Conservation (phyloP, 1,140 invertebrate genomes). For the Drosophila ironensis region DNA sequence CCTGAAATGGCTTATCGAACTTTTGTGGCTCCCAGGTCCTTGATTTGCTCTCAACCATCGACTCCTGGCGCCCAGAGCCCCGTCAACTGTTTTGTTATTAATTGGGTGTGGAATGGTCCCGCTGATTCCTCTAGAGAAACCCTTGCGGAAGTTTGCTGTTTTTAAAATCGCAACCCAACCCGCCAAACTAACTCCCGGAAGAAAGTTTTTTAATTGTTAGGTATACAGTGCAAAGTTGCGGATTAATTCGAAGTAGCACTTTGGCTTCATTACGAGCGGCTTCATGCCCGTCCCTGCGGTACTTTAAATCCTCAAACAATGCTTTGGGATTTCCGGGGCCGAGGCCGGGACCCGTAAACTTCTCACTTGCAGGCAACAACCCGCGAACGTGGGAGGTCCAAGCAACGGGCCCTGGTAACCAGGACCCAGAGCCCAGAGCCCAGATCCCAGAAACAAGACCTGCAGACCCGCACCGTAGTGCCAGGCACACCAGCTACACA, state of each 20-base stretch:
- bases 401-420: not conserved
- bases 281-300: constrained; percentile 28
- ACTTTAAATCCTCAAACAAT: constrained; percentile 58
- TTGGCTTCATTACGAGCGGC: constrained; percentile 50
- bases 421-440: too few relatives aligned
- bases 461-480: constrained; percentile 12
- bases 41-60: not conserved
- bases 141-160: constrained; percentile 15
- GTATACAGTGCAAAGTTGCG: constrained; percentile 48
- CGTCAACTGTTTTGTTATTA: constrained; percentile 45
- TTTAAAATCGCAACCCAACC: constrained; percentile 4
- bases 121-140: constrained; percentile 23
- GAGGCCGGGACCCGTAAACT: constrained; percentile 21
- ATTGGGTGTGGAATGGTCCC: constrained; percentile 17
- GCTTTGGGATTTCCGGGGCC: constrained; percentile 39
- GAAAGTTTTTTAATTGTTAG: constrained; percentile 52
- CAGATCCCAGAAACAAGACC: too few relatives aligned
- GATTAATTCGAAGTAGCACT: constrained; percentile 58
- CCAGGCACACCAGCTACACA: constrained; percentile 28
- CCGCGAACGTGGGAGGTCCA: constrained; percentile 14
- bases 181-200: constrained; percentile 29
- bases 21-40: constrained; percentile 42
- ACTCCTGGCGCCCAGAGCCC: too few relatives aligned
- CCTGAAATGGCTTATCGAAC: constrained; percentile 53
- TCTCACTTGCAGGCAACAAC: constrained; percentile 32